Conservation (phyloP, 2,888 invertebrate species). For the Pardosa pseudoannulata region DNA sequence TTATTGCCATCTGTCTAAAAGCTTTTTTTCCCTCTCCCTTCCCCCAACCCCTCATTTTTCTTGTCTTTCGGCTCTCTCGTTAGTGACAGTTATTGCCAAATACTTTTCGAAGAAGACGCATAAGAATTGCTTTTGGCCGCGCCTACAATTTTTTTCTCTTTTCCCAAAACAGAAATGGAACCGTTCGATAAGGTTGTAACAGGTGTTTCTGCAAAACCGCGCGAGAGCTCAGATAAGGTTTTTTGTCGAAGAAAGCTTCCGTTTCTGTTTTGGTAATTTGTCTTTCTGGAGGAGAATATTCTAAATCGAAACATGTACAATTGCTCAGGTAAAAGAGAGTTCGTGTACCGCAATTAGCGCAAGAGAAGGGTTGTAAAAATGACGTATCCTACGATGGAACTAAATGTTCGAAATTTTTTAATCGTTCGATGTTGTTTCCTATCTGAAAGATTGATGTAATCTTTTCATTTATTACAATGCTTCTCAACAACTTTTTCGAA, state of each 20-base stretch:
- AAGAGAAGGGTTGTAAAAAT: too few relatives aligned
- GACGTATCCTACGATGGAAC: too few relatives aligned
- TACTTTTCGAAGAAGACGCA: neutral
- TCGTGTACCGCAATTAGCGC: too few relatives aligned
- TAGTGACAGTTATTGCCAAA: neutral
- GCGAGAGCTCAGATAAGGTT: neutral
- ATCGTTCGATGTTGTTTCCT: too few relatives aligned
- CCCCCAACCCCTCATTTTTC: neutral
- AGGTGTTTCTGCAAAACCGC: neutral
- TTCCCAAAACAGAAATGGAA: neutral
- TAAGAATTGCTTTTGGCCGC: neutral
- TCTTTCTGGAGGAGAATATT: too few relatives aligned
- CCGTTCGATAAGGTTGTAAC: neutral
- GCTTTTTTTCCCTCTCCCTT: neutral
- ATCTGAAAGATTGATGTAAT: too few relatives aligned
- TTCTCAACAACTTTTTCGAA: too few relatives aligned
- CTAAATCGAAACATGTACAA: too few relatives aligned
- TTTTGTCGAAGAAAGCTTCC: neutral
- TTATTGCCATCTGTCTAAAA: neutral
- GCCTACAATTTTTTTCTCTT: neutral
- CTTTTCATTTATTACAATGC: too few relatives aligned
- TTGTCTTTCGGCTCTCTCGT: neutral
- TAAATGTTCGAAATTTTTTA: too few relatives aligned
- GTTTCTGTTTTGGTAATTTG: neutral
- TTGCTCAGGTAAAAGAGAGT: too few relatives aligned